phyloP scores from a whole-genome alignment of 1,140 invertebrate genomes.

The Pseudomyrmex flavicornis region DNA sequence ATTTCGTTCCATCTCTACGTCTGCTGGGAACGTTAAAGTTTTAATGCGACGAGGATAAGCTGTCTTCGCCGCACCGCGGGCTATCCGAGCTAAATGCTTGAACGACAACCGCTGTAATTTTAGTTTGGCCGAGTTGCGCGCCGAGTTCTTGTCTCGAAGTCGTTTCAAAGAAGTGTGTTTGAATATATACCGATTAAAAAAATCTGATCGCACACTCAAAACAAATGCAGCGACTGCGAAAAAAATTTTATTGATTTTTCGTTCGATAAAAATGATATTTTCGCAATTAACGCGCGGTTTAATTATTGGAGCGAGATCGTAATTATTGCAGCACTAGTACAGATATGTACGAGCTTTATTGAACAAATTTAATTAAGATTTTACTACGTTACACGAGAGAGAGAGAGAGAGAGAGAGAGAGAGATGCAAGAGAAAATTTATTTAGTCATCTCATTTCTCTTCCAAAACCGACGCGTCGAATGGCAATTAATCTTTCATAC shows the following conservation, averaged over 20 bases:
- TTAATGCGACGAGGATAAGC: slow-evolving; percentile 74
- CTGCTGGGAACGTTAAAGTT: slow-evolving; percentile 70
- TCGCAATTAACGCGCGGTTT: neutral
- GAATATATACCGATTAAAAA: slow-evolving; percentile 29
- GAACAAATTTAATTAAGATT: slow-evolving; percentile 31
- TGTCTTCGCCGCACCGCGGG: slow-evolving; percentile 65
- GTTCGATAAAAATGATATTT: neutral
- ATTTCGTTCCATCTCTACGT: slow-evolving; percentile 19
- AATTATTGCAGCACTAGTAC: neutral
- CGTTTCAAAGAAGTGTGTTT: slow-evolving; percentile 33
- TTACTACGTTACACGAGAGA: neutral
- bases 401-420: neutral
- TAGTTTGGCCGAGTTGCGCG: slow-evolving; percentile 73
- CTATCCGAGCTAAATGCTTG: slow-evolving; percentile 74
- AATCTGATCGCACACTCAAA: neutral
- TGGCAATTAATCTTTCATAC: neutral
- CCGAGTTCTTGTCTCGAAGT: slow-evolving; percentile 40
- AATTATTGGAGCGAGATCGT: slow-evolving; percentile 14
- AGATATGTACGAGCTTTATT: slow-evolving; percentile 23
- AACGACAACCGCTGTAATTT: slow-evolving; percentile 74
- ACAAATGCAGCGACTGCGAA: neutral
- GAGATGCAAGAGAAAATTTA: neutral
- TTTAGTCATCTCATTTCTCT: slow-evolving; percentile 11
- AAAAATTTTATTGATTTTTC: neutral
- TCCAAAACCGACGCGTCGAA: no score